Conservation (phyloP, 2,888 invertebrate species). For the Sussaba pulchella region DNA sequence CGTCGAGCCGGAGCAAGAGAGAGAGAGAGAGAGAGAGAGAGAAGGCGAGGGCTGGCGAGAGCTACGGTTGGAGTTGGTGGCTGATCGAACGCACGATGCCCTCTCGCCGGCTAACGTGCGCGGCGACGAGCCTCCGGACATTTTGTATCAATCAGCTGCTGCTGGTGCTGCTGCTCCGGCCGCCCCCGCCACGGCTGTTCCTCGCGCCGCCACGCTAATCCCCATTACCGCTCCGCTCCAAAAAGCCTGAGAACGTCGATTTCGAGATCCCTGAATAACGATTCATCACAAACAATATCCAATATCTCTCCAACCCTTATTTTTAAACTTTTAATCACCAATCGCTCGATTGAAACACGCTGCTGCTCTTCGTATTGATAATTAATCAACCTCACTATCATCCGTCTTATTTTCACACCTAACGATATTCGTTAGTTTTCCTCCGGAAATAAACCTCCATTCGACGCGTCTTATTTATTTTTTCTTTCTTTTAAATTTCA, state of each 20-base stretch:
- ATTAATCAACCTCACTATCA: neutral
- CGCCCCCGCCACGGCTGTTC: slow-evolving; percentile 33
- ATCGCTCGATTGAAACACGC: too few relatives aligned
- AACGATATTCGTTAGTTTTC: slow-evolving; percentile 1
- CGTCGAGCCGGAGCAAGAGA: neutral
- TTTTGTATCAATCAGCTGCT: slow-evolving; percentile 69
- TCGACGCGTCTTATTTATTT: slow-evolving; percentile 58
- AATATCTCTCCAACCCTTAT: too few relatives aligned
- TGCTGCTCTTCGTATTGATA: too few relatives aligned
- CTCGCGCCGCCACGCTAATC: slow-evolving; percentile 32
- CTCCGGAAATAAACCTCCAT: slow-evolving; percentile 21
- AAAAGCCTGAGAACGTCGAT: neutral
- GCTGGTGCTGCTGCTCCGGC: slow-evolving; percentile 50
- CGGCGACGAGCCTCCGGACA: slow-evolving; percentile 60
- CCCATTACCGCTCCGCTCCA: neutral
- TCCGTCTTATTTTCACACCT: neutral
- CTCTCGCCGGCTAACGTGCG: slow-evolving; percentile 66
- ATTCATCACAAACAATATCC: neutral
- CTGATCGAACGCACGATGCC: slow-evolving; percentile 63
- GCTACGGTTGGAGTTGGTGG: slow-evolving; percentile 22
- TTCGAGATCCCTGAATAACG: neutral
- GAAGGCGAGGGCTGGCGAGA: neutral
- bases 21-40: slow-evolving; percentile 15
- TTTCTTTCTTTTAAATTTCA: slow-evolving; percentile 27
- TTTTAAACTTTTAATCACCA: too few relatives aligned